Evolutionary conservation across 1,140 invertebrate genomes (phyloP).

Genomic region (Caerostris darwini): DNA sequence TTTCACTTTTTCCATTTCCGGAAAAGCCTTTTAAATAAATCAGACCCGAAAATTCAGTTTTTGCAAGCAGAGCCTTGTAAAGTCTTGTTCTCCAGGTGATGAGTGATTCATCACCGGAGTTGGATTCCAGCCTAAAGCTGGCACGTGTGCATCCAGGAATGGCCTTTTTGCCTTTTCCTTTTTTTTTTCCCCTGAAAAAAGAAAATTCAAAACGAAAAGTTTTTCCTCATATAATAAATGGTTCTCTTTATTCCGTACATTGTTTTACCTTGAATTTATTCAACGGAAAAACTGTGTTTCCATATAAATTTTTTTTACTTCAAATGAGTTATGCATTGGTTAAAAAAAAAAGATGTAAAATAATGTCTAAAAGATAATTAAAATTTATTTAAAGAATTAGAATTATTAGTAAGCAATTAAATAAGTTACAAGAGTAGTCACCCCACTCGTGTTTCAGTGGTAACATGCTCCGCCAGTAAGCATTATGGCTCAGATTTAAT

Average conservation of each 20-base stretch:
- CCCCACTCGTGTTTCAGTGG: too few relatives aligned
- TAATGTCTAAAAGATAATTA: neutral
- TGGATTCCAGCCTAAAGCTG: constrained; percentile 7
- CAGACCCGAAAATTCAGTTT: constrained; percentile 16
- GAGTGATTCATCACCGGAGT: neutral
- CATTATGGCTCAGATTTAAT: too few relatives aligned
- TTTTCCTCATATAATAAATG: neutral
- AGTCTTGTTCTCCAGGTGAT: neutral
- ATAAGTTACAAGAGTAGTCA: neutral
- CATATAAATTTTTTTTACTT: neutral
- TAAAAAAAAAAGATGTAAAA: neutral
- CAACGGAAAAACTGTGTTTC: neutral
- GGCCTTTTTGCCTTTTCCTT: neutral
- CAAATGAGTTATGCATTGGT: neutral
- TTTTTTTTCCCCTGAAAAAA: neutral
- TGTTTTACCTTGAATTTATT: neutral
- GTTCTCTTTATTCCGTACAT: neutral
- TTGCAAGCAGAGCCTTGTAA: neutral
- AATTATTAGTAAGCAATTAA: neutral
- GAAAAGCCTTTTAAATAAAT: constrained; percentile 48
- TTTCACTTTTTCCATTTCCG: neutral
- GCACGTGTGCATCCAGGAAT: neutral
- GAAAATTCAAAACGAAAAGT: neutral
- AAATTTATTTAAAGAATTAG: neutral
- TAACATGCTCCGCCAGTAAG: too few relatives aligned